Percentiles rank a stretch among this genome's conserved stretches.
These are phyloP conservation scores for Neuroterus valhalla DNA, from an alignment of 1,140 invertebrate species.

Conservation along the genomic window DNA sequence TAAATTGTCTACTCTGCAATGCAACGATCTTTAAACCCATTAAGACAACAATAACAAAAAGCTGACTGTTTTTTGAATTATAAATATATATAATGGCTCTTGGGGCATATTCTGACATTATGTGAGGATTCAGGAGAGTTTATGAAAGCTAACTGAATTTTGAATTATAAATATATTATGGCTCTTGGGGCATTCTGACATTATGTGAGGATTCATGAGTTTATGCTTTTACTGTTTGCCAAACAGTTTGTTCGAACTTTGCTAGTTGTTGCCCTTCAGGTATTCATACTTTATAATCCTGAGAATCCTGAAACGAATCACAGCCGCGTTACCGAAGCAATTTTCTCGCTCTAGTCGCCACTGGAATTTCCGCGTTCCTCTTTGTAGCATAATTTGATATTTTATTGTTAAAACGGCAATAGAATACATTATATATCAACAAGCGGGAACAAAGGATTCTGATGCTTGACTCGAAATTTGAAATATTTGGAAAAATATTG, in stretches of 20 bases:
- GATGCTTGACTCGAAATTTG: not conserved
- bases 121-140: not conserved
- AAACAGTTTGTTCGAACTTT: slow-evolving; percentile 21
- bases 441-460: not conserved
- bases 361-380: slow-evolving; percentile 29
- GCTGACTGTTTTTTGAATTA: too few relatives aligned
- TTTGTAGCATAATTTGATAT: slow-evolving; percentile 10
- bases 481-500: not conserved
- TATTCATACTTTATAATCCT: slow-evolving; percentile 26
- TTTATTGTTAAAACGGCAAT: slow-evolving; percentile 30
- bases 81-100: too few relatives aligned
- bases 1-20: slow-evolving; percentile 14
- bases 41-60: slow-evolving; percentile 16
- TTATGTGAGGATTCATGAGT: slow-evolving; percentile 8
- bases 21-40: slow-evolving; percentile 14
- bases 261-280: not conserved
- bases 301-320: slow-evolving; percentile 18
- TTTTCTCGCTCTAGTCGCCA: slow-evolving; percentile 28
- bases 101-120: not conserved
- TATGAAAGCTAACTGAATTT: not conserved
- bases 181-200: not conserved
- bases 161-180: not conserved
- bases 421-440: slow-evolving; percentile 26
- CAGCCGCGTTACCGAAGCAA: slow-evolving; percentile 18
- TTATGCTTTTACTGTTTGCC: not conserved